Evolutionary conservation across 2,888 invertebrate species (phyloP), one percentile per base, ranked within the genome.

Genomic region (Pteria penguin): DNA sequence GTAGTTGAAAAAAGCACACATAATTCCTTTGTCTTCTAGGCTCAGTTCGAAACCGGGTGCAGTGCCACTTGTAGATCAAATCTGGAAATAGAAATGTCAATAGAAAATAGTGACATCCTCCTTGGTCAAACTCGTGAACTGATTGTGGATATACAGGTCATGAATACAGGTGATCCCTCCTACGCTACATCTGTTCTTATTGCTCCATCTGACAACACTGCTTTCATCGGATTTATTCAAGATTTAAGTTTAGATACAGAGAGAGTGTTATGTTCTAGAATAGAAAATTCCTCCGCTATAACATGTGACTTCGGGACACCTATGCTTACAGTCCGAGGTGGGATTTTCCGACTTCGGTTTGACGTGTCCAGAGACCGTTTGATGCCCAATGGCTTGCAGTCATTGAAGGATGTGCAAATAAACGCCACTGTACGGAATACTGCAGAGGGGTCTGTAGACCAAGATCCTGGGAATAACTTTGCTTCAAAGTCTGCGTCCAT

Each of bases 31-130:
- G 5, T 54, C 22, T 58, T 62, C 2, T 32, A 75, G 75, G 70
- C 52, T 1, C 3, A 32, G n/a, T 75, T 75, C 52, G 26, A n/a
- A 60, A 63, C 62, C 14, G 75, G 65, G 18, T 75, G 75, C 22
- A 29, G n/a, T 8, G 31, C 26, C 8, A 68, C 45, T 1, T 75
- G 75, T 60, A 8, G 22, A 57, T 62, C 75, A 52, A 32, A 75
- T 57, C 45, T 75, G 18, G 65, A 18, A 4, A 22, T 75, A 1
- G 14, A 22, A 4, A 26, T 55, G 36, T 14, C 22, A n/a, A n/a
- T 31, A 2, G 24, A 54, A 18, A 36, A 32, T 1, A 14, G 57
- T 0, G 57, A 58, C 11, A 65, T 75, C 22, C 29, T 57, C 4
- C 31, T 70, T 27, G 75, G 70, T 2, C 11, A 5, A 58, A 70